Conservation (phyloP, 2,113 vertebrate species). For the Martes martes region DNA sequence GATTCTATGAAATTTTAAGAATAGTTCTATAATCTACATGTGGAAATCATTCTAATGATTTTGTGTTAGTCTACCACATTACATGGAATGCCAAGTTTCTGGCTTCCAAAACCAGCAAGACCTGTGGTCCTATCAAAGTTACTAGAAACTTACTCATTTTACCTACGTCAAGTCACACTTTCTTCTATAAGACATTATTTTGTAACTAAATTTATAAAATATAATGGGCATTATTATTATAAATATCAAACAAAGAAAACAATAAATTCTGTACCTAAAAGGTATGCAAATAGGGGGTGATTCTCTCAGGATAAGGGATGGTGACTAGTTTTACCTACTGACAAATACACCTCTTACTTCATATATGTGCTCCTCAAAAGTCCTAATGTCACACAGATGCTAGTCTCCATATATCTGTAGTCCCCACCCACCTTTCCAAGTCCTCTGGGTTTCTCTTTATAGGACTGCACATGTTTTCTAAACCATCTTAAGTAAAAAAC, state of each 20-base stretch:
- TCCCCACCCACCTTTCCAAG: not conserved
- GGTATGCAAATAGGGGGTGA: not conserved
- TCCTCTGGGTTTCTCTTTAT: not conserved
- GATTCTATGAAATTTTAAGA: not conserved
- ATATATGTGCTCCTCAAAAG: not conserved
- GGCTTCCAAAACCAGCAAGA: not conserved
- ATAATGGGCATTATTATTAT: not conserved
- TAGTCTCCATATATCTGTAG: not conserved
- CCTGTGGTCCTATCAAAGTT: not conserved
- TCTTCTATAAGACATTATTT: not conserved
- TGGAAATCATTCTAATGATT: slow-evolving; percentile 3
- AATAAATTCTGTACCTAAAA: not conserved
- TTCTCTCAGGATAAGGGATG: not conserved
- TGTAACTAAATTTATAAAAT: not conserved
- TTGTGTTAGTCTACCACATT: not conserved
- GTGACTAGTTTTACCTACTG: not conserved
- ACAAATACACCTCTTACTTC: not conserved
- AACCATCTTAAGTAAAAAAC: not conserved
- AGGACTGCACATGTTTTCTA: not conserved
- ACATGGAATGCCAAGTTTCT: not conserved
- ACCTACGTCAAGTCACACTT: not conserved
- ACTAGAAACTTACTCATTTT: not conserved
- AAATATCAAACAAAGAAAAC: not conserved
- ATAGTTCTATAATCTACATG: not conserved
- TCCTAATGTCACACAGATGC: not conserved